Percentiles rank a stretch among this genome's conserved stretches.
Conservation (phyloP, 2,888 invertebrate species). For the Drosophila mercatorum region DNA sequence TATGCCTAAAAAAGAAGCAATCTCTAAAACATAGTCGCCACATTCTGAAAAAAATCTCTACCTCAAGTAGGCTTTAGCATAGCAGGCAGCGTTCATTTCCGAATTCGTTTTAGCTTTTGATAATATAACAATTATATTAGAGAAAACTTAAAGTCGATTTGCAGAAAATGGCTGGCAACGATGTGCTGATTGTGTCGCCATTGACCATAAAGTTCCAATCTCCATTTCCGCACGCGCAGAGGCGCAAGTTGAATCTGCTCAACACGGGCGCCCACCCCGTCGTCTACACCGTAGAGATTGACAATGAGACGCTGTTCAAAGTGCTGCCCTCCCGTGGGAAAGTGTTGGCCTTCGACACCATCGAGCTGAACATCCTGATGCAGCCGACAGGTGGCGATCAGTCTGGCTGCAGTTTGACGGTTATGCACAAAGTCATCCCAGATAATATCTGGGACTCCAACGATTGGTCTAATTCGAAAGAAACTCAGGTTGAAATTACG, state of each 20-base stretch:
- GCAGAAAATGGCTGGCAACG: conserved; percentile 21
- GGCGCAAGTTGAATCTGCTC: conserved; percentile 40
- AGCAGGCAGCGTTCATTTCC: neutral
- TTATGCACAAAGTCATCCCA: conserved; percentile 2
- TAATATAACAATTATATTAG: neutral
- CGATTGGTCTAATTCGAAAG: conserved; percentile 1
- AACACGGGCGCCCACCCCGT: conserved; percentile 33
- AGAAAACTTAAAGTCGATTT: neutral
- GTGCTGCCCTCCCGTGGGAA: conserved; percentile 11
- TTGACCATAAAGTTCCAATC: conserved; percentile 35
- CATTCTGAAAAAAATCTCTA: too few species aligned
- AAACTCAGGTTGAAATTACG: conserved; percentile 9
- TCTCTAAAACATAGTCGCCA: too few species aligned
- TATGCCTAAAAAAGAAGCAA: too few species aligned
- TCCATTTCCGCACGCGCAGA: conserved; percentile 31
- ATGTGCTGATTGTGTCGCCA: conserved; percentile 35
- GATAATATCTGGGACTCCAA: accelerated
- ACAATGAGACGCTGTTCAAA: neutral
- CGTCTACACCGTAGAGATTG: conserved; percentile 12
- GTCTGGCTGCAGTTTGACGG: neutral
- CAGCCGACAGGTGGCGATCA: neutral
- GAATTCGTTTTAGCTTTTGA: neutral
- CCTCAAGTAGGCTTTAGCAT: neutral
- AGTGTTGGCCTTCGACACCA: conserved; percentile 32
- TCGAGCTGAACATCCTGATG: conserved; percentile 47